phyloP scores from a whole-genome alignment of 2,113 vertebrate genomes.

The Toxotes chatareus region DNA sequence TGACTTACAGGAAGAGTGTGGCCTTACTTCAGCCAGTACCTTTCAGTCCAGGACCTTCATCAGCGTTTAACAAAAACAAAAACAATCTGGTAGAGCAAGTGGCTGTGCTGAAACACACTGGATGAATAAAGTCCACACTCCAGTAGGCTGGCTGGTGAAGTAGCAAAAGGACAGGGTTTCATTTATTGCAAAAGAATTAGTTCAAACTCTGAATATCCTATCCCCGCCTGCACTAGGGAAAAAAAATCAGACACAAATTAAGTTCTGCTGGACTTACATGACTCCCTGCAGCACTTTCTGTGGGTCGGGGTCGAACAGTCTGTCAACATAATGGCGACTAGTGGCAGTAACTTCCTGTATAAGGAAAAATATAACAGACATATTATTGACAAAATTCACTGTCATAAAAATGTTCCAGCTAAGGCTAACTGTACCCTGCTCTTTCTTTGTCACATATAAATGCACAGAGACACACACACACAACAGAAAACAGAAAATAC shows the following conservation, averaged over 20 bases:
- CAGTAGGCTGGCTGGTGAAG: background rate
- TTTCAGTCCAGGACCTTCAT: background rate
- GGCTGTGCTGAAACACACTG: background rate
- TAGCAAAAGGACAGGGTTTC: background rate
- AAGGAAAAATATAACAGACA: slow-evolving; percentile 62
- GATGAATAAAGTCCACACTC: background rate
- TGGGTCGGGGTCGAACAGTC: slow-evolving; percentile 98
- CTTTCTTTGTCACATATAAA: background rate
- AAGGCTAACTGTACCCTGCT: background rate
- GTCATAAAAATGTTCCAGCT: background rate
- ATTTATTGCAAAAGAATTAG: background rate
- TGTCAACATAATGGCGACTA: slow-evolving; percentile 99
- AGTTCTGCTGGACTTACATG: slow-evolving; percentile 90
- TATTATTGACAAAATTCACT: slow-evolving; percentile 18
- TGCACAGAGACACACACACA: background rate
- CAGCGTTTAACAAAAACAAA: background rate
- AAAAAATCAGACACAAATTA: background rate
- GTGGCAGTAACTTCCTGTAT: slow-evolving; percentile 97
- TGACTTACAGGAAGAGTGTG: background rate
- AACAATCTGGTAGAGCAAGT: background rate
- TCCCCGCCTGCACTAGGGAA: background rate
- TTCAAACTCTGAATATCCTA: background rate
- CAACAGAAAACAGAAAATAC: background rate
- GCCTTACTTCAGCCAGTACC: background rate
- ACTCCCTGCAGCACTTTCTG: slow-evolving; percentile 99